Percentiles rank a stretch among this genome's conserved stretches.
These are phyloP conservation scores for Drosophila neotestacea DNA, from an alignment of 2,888 invertebrate species.

Conservation along the genomic window DNA sequence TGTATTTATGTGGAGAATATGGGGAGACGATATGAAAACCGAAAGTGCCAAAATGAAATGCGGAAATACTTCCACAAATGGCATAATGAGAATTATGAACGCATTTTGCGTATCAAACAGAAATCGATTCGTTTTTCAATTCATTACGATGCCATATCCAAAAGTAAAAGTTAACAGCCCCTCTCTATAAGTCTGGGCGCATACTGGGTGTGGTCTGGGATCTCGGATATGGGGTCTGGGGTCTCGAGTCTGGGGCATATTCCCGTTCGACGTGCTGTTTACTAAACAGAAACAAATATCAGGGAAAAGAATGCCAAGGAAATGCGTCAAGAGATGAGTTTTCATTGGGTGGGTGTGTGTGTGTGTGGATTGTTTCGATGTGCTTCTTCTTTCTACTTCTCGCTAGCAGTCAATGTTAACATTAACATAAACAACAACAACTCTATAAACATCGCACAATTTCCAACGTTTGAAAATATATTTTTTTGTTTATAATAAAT, in stretches of 20 bases:
- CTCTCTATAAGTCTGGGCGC: not conserved
- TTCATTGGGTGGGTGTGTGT: not conserved
- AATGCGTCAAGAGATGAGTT: constrained; percentile 67
- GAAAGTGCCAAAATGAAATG: constrained; percentile 72
- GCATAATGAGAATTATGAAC: constrained; percentile 62
- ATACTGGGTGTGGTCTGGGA: constrained; percentile 28
- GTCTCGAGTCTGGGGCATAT: not conserved
- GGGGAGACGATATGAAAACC: constrained; percentile 42
- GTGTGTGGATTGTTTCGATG: not conserved
- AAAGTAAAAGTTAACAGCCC: constrained; percentile 65
- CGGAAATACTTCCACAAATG: constrained; percentile 56
- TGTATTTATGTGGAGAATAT: constrained; percentile 2
- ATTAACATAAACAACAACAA: constrained; percentile 58
- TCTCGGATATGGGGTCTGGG: too few relatives aligned
- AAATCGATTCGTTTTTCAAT: constrained; percentile 64
- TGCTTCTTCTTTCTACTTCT: constrained; percentile 28
- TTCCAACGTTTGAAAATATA: constrained; percentile 42
- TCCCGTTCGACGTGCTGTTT: constrained; percentile 60
- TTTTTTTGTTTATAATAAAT: constrained; percentile 75
- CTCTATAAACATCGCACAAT: constrained; percentile 38
- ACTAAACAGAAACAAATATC: constrained; percentile 45
- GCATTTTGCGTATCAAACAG: constrained; percentile 53
- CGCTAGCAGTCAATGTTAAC: constrained; percentile 72
- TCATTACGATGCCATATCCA: constrained; percentile 30
- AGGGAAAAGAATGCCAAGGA: constrained; percentile 48